Percentiles rank a stretch among this genome's conserved stretches.
Evolutionary conservation across 2,888 invertebrate species (phyloP).

Genomic region (Diarsia brunnea): DNA sequence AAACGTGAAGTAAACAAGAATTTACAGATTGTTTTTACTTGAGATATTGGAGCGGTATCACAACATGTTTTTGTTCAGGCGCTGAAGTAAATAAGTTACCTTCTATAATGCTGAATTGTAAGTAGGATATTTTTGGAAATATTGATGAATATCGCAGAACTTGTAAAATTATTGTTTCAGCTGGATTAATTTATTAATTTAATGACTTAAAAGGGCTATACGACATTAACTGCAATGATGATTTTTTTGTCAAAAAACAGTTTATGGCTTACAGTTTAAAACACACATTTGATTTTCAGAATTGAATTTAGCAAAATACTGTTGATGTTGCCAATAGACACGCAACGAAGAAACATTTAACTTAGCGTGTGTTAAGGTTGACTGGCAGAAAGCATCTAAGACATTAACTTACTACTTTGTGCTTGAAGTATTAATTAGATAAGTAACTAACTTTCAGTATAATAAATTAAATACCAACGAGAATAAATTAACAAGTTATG

Average conservation of each 20-base stretch:
- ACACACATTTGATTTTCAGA: background rate
- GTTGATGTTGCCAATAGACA: background rate
- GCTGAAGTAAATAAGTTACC: constrained; percentile 25
- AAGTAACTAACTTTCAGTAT: background rate
- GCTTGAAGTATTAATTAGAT: too few species aligned
- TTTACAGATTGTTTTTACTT: constrained; percentile 50
- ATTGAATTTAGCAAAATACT: background rate
- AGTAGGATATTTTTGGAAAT: constrained; percentile 10
- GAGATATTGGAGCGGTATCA: constrained; percentile 39
- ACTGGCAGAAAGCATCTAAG: too few species aligned
- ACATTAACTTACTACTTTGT: too few species aligned
- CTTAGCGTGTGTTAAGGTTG: too few species aligned
- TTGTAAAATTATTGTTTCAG: constrained; percentile 8
- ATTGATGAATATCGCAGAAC: background rate
- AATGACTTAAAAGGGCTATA: too few species aligned
- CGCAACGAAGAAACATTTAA: too few species aligned
- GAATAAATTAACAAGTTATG: background rate
- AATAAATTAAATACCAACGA: background rate
- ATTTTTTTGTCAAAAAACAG: background rate
- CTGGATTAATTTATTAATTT: too few species aligned
- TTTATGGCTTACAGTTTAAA: background rate
- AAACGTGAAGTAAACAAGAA: constrained; percentile 38
- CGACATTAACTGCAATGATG: background rate
- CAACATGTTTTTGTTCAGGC: constrained; percentile 54
- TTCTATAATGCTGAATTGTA: constrained; percentile 4